Evolutionary conservation across 2,888 invertebrate genomes (phyloP).

Genomic region (Leptinotarsa peninsularis): DNA sequence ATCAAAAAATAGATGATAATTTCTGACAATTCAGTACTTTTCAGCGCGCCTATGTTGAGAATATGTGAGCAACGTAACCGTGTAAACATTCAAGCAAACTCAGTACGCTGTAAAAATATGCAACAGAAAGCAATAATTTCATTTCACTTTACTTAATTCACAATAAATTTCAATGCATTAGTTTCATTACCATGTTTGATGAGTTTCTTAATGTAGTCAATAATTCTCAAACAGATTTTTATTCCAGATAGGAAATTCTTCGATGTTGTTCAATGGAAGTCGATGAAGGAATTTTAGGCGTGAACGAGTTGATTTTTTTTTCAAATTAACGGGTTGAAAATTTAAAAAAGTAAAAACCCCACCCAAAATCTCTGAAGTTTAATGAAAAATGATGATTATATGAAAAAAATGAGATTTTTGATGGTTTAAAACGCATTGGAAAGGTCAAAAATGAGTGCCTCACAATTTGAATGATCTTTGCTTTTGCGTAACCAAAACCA

Average conservation of each 20-base stretch:
- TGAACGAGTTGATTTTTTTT: too few species aligned
- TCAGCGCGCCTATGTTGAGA: slow-evolving; percentile 1
- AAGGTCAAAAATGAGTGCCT: too few species aligned
- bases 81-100: slow-evolving; percentile 13
- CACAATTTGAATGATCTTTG: too few species aligned
- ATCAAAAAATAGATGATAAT: background rate
- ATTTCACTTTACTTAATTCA: slow-evolving; percentile 1
- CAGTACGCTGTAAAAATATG: slow-evolving; percentile 8
- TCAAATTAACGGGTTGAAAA: too few species aligned
- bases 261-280: background rate
- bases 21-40: too few species aligned
- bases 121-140: slow-evolving; percentile 16
- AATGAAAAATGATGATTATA: too few species aligned
- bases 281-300: too few species aligned
- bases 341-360: too few species aligned
- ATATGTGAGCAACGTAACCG: slow-evolving; percentile 11
- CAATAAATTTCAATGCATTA: slow-evolving; percentile 4
- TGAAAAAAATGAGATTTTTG: too few species aligned
- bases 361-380: too few species aligned
- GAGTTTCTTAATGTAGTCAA: background rate
- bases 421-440: too few species aligned
- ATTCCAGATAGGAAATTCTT: background rate
- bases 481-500: too few species aligned
- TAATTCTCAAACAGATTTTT: background rate
- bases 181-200: background rate